Percentiles rank a stretch among this genome's conserved stretches.
Evolutionary conservation across 2,113 vertebrate species (phyloP).

Genomic region (Corythornis vintsioides): DNA sequence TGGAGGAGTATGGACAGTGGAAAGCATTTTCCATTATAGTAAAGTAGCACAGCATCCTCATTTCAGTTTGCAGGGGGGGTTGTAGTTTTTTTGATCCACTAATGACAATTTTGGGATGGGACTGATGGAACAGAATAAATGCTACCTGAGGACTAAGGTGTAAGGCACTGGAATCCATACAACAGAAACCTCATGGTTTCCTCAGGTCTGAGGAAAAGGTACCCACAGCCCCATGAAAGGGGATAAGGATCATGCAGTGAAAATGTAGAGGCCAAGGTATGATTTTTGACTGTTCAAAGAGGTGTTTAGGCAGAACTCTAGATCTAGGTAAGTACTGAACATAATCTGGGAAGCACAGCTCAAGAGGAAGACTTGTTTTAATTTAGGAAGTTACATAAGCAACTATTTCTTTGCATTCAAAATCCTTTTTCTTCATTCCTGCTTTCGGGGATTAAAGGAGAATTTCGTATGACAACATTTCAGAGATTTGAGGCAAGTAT

Average conservation of each 20-base stretch:
- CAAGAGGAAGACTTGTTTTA: neutral
- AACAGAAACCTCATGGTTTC: neutral
- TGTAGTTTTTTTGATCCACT: neutral
- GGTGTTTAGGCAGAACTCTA: neutral
- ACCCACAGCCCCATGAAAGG: neutral
- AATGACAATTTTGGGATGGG: neutral
- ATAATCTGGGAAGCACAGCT: neutral
- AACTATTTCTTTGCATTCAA: constrained; percentile 63
- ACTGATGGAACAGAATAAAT: neutral
- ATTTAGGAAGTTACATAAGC: neutral
- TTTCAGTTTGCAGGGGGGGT: neutral
- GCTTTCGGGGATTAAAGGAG: constrained; percentile 94
- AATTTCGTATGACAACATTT: constrained; percentile 98
- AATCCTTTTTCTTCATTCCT: constrained; percentile 84
- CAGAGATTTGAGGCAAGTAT: constrained; percentile 98
- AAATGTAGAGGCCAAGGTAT: neutral
- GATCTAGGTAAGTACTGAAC: neutral
- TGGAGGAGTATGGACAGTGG: neutral
- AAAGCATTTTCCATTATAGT: neutral
- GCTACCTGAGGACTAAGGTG: neutral
- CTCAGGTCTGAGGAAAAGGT: neutral
- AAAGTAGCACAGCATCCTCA: neutral
- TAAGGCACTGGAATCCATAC: neutral
- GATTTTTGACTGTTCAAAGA: neutral
- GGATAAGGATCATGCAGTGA: neutral